Base-by-base conservation (phyloP, 2,797 vertebrate species). In the Decapterus maruadsi region DNA sequence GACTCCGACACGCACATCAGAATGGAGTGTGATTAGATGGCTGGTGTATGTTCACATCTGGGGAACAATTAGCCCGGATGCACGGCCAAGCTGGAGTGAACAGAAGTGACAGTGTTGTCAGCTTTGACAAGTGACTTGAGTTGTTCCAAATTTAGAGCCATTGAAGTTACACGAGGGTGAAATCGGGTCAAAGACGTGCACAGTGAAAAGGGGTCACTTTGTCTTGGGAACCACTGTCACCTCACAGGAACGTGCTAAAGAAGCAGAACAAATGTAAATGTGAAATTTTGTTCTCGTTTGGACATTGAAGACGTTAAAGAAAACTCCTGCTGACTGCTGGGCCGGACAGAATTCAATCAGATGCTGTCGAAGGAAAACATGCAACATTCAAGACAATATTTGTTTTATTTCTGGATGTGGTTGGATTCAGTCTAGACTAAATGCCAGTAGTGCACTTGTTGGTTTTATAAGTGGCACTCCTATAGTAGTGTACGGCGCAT, bases 21-120 rank as follows among this genome's bases (percentile, higher is more conserved):
- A 88, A 93, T 92, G 87, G 83, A 86, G 91, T 81, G 85, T 91
- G 93, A 93, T 90, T 92, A 91, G 92, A 91, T 84, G 91, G 81
- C 83, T 87, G 76, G 76, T 48, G 75, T 90, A 93, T 93, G 88
- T 82, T 88, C 88, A 92, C 90, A 94, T 95, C 94, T 94, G 91
- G 91, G 88, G 92, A 92, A 92, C 92, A 92, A 94, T 95, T 95
- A 94, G 91, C 90, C 92, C 54, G 64, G 85, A 92, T 85, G 84
- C 71, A 85, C 68, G 78, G 83, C 82, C 81, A 13, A 68, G 89
- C 82, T 26, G 69, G 80, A 85, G 83, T 83, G 85, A 88, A 85
- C 81, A 84, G 58, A 82, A 84, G 81, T 87, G 90, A 90, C 87
- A 81, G 82, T 56, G 11, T 77, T 87, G 92, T 87, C 88, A 87